Base-by-base conservation (phyloP, 2,888 invertebrate species). In the Schizaphis graminum region DNA sequence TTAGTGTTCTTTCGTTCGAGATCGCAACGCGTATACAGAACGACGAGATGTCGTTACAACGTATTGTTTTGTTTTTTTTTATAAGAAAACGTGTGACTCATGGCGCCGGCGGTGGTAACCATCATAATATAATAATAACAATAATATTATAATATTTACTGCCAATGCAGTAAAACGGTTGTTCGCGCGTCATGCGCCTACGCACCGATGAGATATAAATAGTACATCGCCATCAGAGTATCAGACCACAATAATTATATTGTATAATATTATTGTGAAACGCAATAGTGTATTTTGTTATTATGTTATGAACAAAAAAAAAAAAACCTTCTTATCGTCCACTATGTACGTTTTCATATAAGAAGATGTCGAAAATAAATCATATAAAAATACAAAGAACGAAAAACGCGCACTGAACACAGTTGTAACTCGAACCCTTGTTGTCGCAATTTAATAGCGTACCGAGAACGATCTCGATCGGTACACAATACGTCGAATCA, bases 21-120 rank as follows among this genome's bases (percentile, higher is more conserved):
- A 91, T 91, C 89, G 47, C 44, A 44, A 53, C 13, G 67, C 67
- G 67, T 16, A n/a, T 35, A n/a, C n/a, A 21, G 53, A 53, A 53
- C 21, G 21, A 35, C 77, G 26, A 77, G 35, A 77, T 35, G 35
- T 77, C 21, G 77, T 84, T 44, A 47, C n/a, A 47, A 21, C 47
- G n/a, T 89, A 28, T 13, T 44, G 16, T 57, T 93, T n/a, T n/a
- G n/a, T n/a, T n/a, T n/a, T n/a, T 56, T 85, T 93, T 93, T 77
- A 61, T 56, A 0, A 85, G 89, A 86, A 85, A 93, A 93, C 94
- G 94, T 91, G 94, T 91, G 94, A 94, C 93, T 94, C 47, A 94
- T 44, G 35, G 28, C 85, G 8, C 8, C 24, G 44, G 11, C 35
- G 35, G 35, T 21, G 77, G 77, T 77, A 77, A 77, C 35, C 35